Evolutionary conservation across 2,888 invertebrate species (phyloP).

Genomic region (Pyrocoelia pectoralis): DNA sequence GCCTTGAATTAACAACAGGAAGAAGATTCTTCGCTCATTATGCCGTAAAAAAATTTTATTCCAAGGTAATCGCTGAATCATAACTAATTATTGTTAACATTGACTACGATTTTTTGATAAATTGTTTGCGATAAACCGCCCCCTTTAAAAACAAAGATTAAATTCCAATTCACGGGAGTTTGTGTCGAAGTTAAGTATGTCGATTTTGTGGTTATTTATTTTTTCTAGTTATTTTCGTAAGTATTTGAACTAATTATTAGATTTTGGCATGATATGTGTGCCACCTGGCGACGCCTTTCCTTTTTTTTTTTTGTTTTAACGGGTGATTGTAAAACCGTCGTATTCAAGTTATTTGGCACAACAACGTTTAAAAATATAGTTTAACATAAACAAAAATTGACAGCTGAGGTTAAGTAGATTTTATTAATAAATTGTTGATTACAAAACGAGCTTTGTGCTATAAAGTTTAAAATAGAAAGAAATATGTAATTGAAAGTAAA

Average conservation of each 20-base stretch:
- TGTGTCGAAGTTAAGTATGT: neutral
- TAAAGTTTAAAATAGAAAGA: too few species aligned
- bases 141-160: neutral
- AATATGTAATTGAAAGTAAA: too few species aligned
- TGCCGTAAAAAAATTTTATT: neutral
- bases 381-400: neutral
- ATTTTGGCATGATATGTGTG: neutral
- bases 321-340: neutral
- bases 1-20: neutral
- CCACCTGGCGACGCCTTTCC: neutral
- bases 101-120: neutral
- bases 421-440: neutral
- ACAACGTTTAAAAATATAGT: neutral
- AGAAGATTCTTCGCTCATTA: neutral
- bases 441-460: neutral
- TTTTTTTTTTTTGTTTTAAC: neutral
- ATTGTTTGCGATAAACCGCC: neutral
- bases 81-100: slow-evolving; percentile 1
- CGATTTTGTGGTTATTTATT: neutral
- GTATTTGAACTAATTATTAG: neutral
- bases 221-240: neutral
- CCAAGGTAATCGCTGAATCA: slow-evolving; percentile 8
- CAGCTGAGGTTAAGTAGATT: neutral
- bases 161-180: neutral
- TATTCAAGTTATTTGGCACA: neutral